These are phyloP conservation scores for Theretra japonica DNA, from an alignment of 2,888 invertebrate genomes.

Conservation along the genomic window DNA sequence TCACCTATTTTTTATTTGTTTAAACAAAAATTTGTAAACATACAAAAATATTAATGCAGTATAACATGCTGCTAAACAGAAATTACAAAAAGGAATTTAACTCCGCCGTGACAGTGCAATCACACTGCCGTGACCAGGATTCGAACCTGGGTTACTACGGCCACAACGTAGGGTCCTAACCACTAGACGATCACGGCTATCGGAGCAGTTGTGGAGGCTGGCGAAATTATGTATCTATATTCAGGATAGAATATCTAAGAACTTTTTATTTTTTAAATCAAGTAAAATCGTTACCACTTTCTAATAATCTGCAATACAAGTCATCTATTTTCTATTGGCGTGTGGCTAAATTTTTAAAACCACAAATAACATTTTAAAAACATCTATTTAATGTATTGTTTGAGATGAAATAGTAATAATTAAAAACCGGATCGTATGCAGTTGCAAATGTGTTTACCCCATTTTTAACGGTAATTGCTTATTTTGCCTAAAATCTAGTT, in stretches of 20 bases:
- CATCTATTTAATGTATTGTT: too few relatives aligned
- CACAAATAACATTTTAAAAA: too few relatives aligned
- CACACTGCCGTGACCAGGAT: constrained; percentile 83
- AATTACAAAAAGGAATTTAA: constrained; percentile 35
- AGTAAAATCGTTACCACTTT: too few relatives aligned
- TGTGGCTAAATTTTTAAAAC: too few relatives aligned
- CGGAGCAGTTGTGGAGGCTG: constrained; percentile 28
- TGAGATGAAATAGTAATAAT: too few relatives aligned
- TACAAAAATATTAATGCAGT: neutral
- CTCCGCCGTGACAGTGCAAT: constrained; percentile 70
- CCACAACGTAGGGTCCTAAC: constrained; percentile 92
- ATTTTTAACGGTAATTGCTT: too few relatives aligned
- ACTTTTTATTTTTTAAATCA: neutral
- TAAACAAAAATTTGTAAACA: constrained; percentile 20
- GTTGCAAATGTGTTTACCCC: too few relatives aligned
- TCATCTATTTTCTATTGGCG: too few relatives aligned
- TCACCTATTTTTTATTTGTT: too few relatives aligned
- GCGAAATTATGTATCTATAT: constrained; percentile 35
- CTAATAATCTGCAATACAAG: too few relatives aligned
- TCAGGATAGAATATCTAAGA: neutral
- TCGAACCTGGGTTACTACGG: constrained; percentile 91
- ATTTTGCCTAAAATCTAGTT: too few relatives aligned
- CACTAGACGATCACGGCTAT: constrained; percentile 87
- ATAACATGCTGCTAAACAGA: constrained; percentile 9
- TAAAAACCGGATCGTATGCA: too few relatives aligned